A percentile compares a stretch with the other conserved stretches of the same genome.
Evolutionary conservation across 1,140 invertebrate genomes (phyloP).

Genomic region (Akabosia matsudoensis): DNA sequence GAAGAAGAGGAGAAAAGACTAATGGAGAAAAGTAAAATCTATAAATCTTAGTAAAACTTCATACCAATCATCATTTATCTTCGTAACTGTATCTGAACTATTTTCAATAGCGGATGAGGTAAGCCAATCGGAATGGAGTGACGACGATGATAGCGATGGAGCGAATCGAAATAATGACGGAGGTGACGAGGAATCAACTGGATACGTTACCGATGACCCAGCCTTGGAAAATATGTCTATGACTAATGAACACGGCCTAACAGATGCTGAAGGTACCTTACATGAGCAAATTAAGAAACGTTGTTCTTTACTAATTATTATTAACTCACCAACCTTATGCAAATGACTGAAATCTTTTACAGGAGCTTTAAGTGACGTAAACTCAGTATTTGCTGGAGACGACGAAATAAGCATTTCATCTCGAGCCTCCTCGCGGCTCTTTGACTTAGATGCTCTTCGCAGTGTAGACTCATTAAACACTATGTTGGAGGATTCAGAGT

Average conservation of each 20-base stretch:
- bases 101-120: slow-evolving; percentile 48
- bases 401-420: slow-evolving; percentile 71
- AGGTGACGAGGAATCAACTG: slow-evolving; percentile 66
- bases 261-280: slow-evolving; percentile 75
- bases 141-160: slow-evolving; percentile 58
- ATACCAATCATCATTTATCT: slow-evolving; percentile 1
- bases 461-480: slow-evolving; percentile 73
- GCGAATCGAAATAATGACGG: slow-evolving; percentile 52
- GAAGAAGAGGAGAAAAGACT: slow-evolving; percentile 58
- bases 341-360: too few species aligned
- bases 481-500: slow-evolving; percentile 75
- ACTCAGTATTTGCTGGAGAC: slow-evolving; percentile 75
- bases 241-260: slow-evolving; percentile 77
- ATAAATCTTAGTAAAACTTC: not conserved
- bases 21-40: slow-evolving; percentile 51
- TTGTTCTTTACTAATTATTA: not conserved
- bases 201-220: slow-evolving; percentile 77
- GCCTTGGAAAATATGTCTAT: slow-evolving; percentile 77
- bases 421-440: slow-evolving; percentile 70
- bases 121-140: slow-evolving; percentile 76
- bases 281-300: too few species aligned
- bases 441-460: slow-evolving; percentile 70
- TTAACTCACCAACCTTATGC: not conserved
- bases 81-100: not conserved
- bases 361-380: slow-evolving; percentile 75